Evolutionary conservation across 2,113 vertebrate genomes (phyloP).

Genomic region (Puma concolor): DNA sequence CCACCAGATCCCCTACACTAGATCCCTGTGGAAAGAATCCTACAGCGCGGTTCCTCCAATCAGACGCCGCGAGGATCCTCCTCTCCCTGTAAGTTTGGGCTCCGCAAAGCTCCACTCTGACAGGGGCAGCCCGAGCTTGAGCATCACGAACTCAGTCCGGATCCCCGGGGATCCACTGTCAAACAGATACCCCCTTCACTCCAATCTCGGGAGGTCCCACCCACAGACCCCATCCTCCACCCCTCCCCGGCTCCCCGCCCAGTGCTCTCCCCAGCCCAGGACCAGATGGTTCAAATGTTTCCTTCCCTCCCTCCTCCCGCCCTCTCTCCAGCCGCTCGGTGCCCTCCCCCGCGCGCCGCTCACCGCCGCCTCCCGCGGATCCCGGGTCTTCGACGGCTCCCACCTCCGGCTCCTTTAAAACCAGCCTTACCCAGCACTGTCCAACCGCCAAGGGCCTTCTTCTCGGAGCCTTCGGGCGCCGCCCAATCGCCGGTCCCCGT

Average conservation of each 20-base stretch:
- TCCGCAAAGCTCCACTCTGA: conserved; percentile 22
- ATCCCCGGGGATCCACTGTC: conserved; percentile 68
- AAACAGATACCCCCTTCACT: conserved; percentile 55
- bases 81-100: conserved; percentile 11
- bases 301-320: conserved; percentile 40
- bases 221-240: conserved; percentile 52
- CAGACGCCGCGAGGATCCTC: conserved; percentile 50
- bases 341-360: conserved; percentile 62
- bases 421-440: conserved; percentile 20
- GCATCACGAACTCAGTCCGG: conserved; percentile 26
- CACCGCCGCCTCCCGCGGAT: conserved; percentile 75
- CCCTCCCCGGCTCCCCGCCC: conserved; percentile 58
- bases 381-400: conserved; percentile 62
- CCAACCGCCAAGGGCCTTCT: conserved; percentile 75
- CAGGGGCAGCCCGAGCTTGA: not conserved
- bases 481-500: conserved; percentile 72
- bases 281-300: conserved; percentile 31
- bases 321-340: conserved; percentile 8
- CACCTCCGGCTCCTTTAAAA: conserved; percentile 78
- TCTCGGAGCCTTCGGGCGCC: conserved; percentile 28
- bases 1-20: conserved; percentile 34
- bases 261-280: not conserved
- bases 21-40: conserved; percentile 41
- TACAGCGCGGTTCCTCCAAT: conserved; percentile 56
- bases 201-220: conserved; percentile 69